phyloP scores from a whole-genome alignment of 2,113 vertebrate genomes.

The Tympanuchus pallidicinctus region DNA sequence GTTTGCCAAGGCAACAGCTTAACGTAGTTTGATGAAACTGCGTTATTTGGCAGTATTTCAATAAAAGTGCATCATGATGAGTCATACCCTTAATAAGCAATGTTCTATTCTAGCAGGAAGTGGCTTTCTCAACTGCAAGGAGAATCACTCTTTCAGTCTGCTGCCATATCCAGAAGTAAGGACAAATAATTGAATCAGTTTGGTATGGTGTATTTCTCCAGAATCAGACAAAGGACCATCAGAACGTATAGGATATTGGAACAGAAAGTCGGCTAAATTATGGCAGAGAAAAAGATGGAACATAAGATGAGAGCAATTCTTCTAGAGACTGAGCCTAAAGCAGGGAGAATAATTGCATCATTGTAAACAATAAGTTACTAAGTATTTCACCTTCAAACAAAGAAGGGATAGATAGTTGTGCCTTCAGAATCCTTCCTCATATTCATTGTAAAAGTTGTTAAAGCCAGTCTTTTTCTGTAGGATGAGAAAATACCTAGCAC shows the following conservation, averaged over 20 bases:
- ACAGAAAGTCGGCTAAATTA: not conserved
- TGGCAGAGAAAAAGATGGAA: not conserved
- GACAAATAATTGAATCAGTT: not conserved
- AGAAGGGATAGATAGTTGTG: not conserved
- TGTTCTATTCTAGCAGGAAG: constrained; percentile 57
- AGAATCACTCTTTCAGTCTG: constrained; percentile 15
- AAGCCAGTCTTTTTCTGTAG: not conserved
- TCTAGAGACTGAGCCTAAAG: not conserved
- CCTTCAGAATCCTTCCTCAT: constrained; percentile 10
- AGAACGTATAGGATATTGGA: not conserved
- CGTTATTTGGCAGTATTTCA: constrained; percentile 23
- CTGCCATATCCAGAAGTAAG: not conserved
- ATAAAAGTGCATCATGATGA: constrained; percentile 31
- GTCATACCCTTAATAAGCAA: constrained; percentile 44
- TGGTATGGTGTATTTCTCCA: not conserved
- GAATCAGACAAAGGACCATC: not conserved
- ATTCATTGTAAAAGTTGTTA: not conserved
- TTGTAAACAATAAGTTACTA: not conserved
- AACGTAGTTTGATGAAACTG: constrained; percentile 7
- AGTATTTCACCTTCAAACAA: not conserved
- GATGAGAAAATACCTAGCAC: not conserved
- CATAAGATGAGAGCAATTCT: not conserved
- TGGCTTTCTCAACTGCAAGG: constrained; percentile 41
- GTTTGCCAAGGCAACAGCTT: constrained; percentile 65
- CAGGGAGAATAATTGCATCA: not conserved